These are phyloP conservation scores for Gymnobelideus leadbeateri DNA, from an alignment of 2,113 vertebrate species.

Conservation along the genomic window DNA sequence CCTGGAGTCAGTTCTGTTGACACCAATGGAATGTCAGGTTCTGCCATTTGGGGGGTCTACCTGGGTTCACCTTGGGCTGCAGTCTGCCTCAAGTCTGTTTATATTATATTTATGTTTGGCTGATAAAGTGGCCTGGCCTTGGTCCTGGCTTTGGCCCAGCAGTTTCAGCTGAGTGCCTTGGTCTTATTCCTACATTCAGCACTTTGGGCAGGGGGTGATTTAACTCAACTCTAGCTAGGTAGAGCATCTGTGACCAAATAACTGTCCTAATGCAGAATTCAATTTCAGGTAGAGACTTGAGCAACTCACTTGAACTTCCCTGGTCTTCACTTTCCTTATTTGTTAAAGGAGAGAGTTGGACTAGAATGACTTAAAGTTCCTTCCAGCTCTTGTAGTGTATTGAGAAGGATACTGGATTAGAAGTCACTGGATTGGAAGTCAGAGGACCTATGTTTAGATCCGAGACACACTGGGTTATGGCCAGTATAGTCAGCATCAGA, in stretches of 20 bases:
- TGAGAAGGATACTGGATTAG: background rate
- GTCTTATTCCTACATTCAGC: background rate
- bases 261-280: background rate
- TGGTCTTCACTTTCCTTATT: background rate
- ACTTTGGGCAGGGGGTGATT: background rate
- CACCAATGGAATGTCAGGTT: background rate
- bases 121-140: background rate
- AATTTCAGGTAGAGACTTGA: background rate
- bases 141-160: background rate
- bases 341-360: background rate
- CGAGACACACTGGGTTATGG: background rate
- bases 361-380: background rate
- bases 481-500: background rate
- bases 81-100: background rate
- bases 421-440: background rate
- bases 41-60: background rate
- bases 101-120: background rate
- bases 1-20: background rate
- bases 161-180: background rate
- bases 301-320: background rate
- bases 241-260: background rate
- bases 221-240: background rate
- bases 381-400: background rate
- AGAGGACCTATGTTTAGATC: background rate
- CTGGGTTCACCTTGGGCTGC: background rate